Evolutionary conservation across 2,888 invertebrate genomes (phyloP), one percentile per base, ranked within the genome.

Genomic region (Rotaria magnacalcarata): DNA sequence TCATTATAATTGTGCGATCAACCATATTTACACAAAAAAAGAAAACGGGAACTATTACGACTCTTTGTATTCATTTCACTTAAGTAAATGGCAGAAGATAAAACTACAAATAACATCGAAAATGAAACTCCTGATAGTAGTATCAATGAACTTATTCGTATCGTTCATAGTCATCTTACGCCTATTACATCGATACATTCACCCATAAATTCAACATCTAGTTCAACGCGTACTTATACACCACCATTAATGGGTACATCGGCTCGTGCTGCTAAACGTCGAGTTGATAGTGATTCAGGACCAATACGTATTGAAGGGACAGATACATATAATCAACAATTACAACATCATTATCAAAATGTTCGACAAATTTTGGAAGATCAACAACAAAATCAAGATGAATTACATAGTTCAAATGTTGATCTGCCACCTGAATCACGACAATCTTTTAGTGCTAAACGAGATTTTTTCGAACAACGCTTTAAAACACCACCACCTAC

Each of bases 331-430:
- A 47, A 80, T 80, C 47, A 43, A 47, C 47, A 43, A 43, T 11
- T n/a, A 43, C 75, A 47, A 47, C 80, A 43, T 24, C 43, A 80
- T 47, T 80, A 80, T 80, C 80, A 80, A 80, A 80, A 80, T 80
- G 21, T 80, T 47, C 80, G 80, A 47, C 80, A 43, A 24, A 80
- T 47, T n/a, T 43, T 24, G 11, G 80, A 47, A 11, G 47, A 80
- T 60, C n/a, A n/a, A 60, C n/a, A 60, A 27, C 54, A 54, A 54
- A 8, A 47, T 10, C 6, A 56, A 24, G 21, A 19, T 7, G n/a
- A 24, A 34, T 14, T 5, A 67, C 34, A 14, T 5, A 67, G 5
- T 19, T 47, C 47, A 11, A 80, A 24, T 11, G 47, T 11, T 47
- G 80, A 80, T 19, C 6, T 24, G 47, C 3, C 3, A n/a, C 21